Conservation (phyloP, 2,113 vertebrate species). For the Marmota monax region DNA sequence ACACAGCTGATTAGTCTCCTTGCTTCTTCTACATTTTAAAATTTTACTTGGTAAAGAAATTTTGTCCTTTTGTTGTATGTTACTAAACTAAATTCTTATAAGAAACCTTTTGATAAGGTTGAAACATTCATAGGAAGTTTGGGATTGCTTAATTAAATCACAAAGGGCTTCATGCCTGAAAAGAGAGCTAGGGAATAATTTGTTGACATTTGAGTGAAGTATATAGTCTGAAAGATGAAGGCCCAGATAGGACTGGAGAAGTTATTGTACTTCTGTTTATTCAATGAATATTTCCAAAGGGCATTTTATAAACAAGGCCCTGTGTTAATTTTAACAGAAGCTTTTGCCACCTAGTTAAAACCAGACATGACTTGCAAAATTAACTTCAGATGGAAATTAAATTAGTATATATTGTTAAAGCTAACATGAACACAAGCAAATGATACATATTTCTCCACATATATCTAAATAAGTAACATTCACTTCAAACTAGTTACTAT, state of each 20-base stretch:
- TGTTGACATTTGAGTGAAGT: background rate
- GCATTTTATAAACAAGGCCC: background rate
- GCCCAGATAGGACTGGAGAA: background rate
- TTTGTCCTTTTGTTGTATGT: background rate
- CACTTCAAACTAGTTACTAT: background rate
- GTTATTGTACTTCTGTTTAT: background rate
- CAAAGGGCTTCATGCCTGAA: background rate
- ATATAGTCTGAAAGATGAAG: background rate
- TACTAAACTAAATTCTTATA: background rate
- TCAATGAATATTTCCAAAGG: background rate
- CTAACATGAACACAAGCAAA: conserved; percentile 4
- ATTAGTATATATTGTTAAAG: background rate
- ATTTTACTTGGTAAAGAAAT: conserved; percentile 5
- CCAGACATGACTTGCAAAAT: background rate
- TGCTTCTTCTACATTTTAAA: background rate
- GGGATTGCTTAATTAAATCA: background rate
- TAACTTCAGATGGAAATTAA: background rate
- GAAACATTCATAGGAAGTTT: background rate
- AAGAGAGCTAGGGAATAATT: background rate
- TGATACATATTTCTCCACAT: background rate
- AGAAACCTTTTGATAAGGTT: background rate
- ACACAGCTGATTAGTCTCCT: background rate
- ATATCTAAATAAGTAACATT: background rate
- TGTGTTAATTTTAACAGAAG: background rate
- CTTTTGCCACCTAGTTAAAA: background rate